These are phyloP conservation scores for Bombus ignitus DNA, from an alignment of 1,140 invertebrate genomes.

Conservation along the genomic window DNA sequence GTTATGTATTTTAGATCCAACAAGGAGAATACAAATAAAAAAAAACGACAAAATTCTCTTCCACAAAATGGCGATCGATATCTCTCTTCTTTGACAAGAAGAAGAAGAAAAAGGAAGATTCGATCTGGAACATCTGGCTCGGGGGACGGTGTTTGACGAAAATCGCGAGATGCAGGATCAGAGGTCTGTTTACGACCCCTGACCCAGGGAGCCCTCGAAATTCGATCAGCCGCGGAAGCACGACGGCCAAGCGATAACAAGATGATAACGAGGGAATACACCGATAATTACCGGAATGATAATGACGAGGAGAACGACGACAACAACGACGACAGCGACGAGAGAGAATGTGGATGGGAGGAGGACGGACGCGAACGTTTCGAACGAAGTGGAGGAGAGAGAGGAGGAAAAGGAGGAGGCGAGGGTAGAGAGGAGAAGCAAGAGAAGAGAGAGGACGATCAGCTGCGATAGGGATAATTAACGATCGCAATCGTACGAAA, in stretches of 20 bases:
- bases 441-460: constrained; percentile 70
- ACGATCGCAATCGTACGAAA: constrained; percentile 81
- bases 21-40: too few relatives aligned
- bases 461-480: constrained; percentile 80
- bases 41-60: too few relatives aligned
- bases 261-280: constrained; percentile 79
- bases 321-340: constrained; percentile 29
- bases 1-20: too few relatives aligned
- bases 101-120: neutral
- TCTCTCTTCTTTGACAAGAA: neutral
- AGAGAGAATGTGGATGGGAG: constrained; percentile 20
- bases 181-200: neutral
- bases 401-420: constrained; percentile 38
- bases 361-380: neutral
- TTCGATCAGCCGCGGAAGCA: constrained; percentile 62
- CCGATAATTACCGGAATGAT: constrained; percentile 80
- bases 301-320: constrained; percentile 74
- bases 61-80: too few relatives aligned
- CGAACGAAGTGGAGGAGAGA: constrained; percentile 25
- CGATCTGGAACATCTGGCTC: neutral
- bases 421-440: constrained; percentile 17
- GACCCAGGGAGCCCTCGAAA: constrained; percentile 37
- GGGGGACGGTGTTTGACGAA: neutral
- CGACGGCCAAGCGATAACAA: constrained; percentile 75
- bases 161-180: constrained; percentile 3